Conservation (phyloP, 2,888 invertebrate species). For the Aplocera efformata region DNA sequence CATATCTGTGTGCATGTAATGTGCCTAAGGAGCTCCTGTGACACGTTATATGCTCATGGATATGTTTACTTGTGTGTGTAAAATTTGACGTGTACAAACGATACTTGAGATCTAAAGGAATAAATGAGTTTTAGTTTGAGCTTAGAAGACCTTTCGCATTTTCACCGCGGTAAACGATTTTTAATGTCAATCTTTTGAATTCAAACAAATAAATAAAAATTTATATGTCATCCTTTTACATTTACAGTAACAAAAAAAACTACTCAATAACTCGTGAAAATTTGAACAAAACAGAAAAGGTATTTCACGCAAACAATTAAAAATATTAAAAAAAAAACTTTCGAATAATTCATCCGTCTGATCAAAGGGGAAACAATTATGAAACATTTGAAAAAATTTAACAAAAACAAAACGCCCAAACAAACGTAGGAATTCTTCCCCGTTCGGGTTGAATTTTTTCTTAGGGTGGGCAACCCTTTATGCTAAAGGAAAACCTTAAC, state of each 20-base stretch:
- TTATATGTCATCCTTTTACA: too few species aligned
- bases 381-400: slow-evolving; percentile 46
- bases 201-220: too few species aligned
- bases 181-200: too few species aligned
- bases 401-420: slow-evolving; percentile 33
- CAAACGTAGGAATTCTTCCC: slow-evolving; percentile 54
- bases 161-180: too few species aligned
- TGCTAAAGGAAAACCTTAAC: slow-evolving; percentile 47
- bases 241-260: slow-evolving; percentile 3
- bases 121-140: too few species aligned
- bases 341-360: slow-evolving; percentile 34
- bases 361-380: slow-evolving; percentile 55
- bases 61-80: too few species aligned
- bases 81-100: too few species aligned
- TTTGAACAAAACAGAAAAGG: slow-evolving; percentile 10
- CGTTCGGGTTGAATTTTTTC: slow-evolving; percentile 59
- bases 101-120: too few species aligned
- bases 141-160: too few species aligned
- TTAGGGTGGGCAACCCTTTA: slow-evolving; percentile 59
- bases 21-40: too few species aligned
- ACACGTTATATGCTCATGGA: too few species aligned
- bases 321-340: slow-evolving; percentile 29
- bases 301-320: slow-evolving; percentile 9
- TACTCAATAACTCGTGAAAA: background rate
- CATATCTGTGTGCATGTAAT: too few species aligned